These are phyloP conservation scores for Sphenopsis melanotis DNA, from an alignment of 2,797 vertebrate genomes.

Conservation along the genomic window DNA sequence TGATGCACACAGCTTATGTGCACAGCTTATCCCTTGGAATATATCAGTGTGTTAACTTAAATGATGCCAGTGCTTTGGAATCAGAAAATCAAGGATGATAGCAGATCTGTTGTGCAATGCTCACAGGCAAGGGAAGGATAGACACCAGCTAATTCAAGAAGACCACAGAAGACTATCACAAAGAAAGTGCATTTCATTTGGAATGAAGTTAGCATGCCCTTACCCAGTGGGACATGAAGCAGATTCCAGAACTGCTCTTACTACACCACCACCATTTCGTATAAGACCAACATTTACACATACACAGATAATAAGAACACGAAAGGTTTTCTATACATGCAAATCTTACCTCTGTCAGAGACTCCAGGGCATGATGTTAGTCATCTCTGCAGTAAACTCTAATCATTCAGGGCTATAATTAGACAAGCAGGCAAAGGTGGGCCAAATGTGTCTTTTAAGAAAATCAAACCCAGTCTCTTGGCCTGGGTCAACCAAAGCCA, in stretches of 20 bases:
- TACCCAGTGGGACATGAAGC: accelerated
- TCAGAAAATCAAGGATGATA: background rate
- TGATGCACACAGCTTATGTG: background rate
- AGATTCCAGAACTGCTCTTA: background rate
- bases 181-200: background rate
- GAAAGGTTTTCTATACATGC: background rate
- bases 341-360: background rate
- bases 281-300: background rate
- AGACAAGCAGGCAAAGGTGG: background rate
- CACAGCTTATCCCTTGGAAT: background rate
- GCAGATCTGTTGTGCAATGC: background rate
- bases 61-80: background rate
- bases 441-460: background rate
- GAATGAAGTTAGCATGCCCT: background rate
- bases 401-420: background rate
- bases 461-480: background rate
- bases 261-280: background rate
- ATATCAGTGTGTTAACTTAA: background rate
- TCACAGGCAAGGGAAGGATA: background rate
- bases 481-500: background rate
- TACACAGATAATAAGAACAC: background rate
- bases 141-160: background rate
- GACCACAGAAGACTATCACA: background rate
- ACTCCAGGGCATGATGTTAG: background rate
- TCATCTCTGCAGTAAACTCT: background rate